Evolutionary conservation across 2,113 vertebrate genomes (phyloP).

Genomic region (Narcine bancroftii): DNA sequence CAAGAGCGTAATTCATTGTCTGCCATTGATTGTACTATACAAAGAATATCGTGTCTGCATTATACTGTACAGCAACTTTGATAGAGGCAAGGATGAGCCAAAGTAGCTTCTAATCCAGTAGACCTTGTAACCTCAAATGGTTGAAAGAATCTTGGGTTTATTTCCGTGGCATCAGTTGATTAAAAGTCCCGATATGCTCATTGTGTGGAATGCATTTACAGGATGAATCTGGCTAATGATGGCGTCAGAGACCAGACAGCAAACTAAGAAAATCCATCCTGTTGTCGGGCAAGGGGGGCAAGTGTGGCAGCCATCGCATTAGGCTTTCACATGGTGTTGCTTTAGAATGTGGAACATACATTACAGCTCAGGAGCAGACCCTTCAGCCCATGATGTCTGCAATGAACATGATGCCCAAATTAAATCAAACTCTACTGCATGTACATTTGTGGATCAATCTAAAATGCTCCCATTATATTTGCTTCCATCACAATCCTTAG

Average conservation of each 20-base stretch:
- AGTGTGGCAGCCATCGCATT: background rate
- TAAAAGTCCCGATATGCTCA: background rate
- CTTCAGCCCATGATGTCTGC: too few relatives aligned
- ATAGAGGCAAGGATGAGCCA: background rate
- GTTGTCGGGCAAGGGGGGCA: too few relatives aligned
- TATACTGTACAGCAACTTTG: conserved; percentile 6
- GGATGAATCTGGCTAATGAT: background rate
- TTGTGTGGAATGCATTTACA: conserved; percentile 3
- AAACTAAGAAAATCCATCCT: conserved; percentile 2
- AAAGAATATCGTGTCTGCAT: background rate
- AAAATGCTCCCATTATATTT: too few relatives aligned
- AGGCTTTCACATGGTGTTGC: background rate
- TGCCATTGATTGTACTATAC: background rate
- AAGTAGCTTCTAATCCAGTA: background rate
- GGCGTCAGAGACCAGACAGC: background rate
- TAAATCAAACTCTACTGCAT: too few relatives aligned
- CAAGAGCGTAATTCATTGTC: background rate
- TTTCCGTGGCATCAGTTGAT: background rate
- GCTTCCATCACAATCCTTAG: too few relatives aligned
- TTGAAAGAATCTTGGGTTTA: background rate
- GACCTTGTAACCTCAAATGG: background rate
- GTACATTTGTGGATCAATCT: too few relatives aligned
- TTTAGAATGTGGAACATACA: too few relatives aligned
- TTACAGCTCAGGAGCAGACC: too few relatives aligned
- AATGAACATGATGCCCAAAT: too few relatives aligned